Evolutionary conservation across 1,140 invertebrate species (phyloP), one percentile per base, ranked within the genome.

Genomic region (Trichoplusia ni): DNA sequence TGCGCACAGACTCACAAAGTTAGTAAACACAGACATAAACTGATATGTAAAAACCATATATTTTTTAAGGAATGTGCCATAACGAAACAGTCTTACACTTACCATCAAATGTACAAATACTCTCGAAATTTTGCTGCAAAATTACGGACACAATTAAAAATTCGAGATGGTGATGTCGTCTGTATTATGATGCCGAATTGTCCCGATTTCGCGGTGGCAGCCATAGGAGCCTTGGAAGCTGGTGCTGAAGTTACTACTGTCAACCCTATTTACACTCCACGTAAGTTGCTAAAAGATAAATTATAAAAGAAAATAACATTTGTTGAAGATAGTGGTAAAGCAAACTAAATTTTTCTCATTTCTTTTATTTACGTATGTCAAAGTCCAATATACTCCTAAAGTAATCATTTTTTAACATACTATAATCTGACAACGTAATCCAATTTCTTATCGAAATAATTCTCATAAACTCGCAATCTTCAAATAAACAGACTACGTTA

Each of bases 221-320:
- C 93, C 16, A 76, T 96, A 23, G 96, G 95, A 3, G 91, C 91
- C 37, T 76, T 95, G 6, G 92, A 94, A 74, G 93, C 94, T 7
- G 96, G 95, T 0, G 87, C 95, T 0, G 75, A 93, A 23, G 92
- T 95, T 1, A 96, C 95, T 9, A 94, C 95, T 0, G 91, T 95
- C 0, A 98, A 97, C 90, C 95, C 96, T 0, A 83, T 93, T 23
- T 97, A 96, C 72, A 97, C 95, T 6, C 70, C 93, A 79, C 93
- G 96, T 97, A 66, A 77, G 77, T 76, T 33, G 31, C 21, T 38
- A 6, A 33, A 51, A 18, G 18, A 19, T 27, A 5, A 21, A 46
- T 46, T 46, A 3, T 2, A 8, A 40, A 18, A 8, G 8, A 8
- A 8, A 18, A 19, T 16, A 19, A 18, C n/a, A n/a, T n/a, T n/a